Percentiles rank a stretch among this genome's conserved stretches.
Conservation (phyloP, 2,888 invertebrate genomes). For the Carcina quercana region DNA sequence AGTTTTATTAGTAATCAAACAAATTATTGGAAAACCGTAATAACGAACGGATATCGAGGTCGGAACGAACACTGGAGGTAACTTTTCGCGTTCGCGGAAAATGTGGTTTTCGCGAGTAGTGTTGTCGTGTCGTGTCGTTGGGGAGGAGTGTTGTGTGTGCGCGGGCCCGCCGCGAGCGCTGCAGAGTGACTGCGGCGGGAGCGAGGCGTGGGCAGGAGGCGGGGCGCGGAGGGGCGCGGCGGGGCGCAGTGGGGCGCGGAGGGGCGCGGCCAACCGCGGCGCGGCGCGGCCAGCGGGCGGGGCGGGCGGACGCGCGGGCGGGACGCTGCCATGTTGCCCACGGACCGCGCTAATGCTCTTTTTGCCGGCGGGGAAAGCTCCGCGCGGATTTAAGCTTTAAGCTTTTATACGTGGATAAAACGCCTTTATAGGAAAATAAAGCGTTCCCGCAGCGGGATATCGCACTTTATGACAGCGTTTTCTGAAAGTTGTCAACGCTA, state of each 20-base stretch:
- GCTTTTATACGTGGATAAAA: slow-evolving; percentile 74
- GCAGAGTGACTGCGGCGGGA: slow-evolving; percentile 32
- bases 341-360: slow-evolving; percentile 62
- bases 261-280: slow-evolving; percentile 22
- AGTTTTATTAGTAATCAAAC: not conserved
- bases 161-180: slow-evolving; percentile 28
- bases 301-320: no score
- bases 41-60: no score
- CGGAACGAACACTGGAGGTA: no score
- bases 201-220: slow-evolving; percentile 28
- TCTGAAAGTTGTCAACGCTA: slow-evolving; percentile 68
- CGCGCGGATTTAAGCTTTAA: slow-evolving; percentile 67
- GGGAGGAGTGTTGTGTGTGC: slow-evolving; percentile 16
- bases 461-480: slow-evolving; percentile 67
- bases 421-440: slow-evolving; percentile 73
- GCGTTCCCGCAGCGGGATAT: slow-evolving; percentile 69
- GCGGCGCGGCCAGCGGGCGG: slow-evolving; percentile 23
- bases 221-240: slow-evolving; percentile 29
- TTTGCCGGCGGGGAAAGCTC: slow-evolving; percentile 71
- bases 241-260: slow-evolving; percentile 20
- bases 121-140: no score
- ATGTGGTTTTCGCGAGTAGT: no score
- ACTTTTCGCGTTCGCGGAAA: no score
- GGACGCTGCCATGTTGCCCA: slow-evolving; percentile 62
- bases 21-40: no score